Percentiles rank a stretch among this genome's conserved stretches.
These are phyloP conservation scores for Tribolium madens DNA, from an alignment of 1,140 invertebrate genomes.

Conservation along the genomic window DNA sequence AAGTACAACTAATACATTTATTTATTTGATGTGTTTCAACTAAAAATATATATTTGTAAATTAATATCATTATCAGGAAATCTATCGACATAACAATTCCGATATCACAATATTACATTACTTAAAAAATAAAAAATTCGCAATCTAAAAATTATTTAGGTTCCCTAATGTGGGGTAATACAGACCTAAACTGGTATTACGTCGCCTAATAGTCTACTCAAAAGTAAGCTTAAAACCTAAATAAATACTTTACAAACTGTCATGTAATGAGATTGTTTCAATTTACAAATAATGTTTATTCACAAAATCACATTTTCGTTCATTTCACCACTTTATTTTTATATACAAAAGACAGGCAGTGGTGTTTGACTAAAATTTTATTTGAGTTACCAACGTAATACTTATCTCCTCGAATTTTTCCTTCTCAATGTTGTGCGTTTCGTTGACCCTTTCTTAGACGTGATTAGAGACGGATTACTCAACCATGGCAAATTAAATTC, in stretches of 20 bases:
- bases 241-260: conserved; percentile 45
- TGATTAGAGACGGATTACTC: conserved; percentile 5
- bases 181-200: background rate
- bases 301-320: background rate
- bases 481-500: conserved; percentile 70
- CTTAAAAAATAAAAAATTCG: background rate
- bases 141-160: conserved; percentile 13
- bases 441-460: conserved; percentile 43
- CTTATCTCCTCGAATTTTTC: conserved; percentile 44
- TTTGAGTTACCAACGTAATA: background rate
- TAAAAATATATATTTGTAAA: conserved; percentile 16
- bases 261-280: conserved; percentile 27
- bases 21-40: background rate
- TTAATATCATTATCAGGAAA: conserved; percentile 19
- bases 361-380: conserved; percentile 12
- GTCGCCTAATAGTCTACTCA: conserved; percentile 10
- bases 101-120: conserved; percentile 25
- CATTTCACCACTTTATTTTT: background rate
- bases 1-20: conserved; percentile 31
- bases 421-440: conserved; percentile 50
- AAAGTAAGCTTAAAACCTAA: conserved; percentile 20
- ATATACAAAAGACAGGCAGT: background rate
- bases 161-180: background rate
- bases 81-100: conserved; percentile 9
- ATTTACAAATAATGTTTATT: background rate